Conservation (phyloP, 1,140 invertebrate genomes). For the Zaprionus camerounensis region DNA sequence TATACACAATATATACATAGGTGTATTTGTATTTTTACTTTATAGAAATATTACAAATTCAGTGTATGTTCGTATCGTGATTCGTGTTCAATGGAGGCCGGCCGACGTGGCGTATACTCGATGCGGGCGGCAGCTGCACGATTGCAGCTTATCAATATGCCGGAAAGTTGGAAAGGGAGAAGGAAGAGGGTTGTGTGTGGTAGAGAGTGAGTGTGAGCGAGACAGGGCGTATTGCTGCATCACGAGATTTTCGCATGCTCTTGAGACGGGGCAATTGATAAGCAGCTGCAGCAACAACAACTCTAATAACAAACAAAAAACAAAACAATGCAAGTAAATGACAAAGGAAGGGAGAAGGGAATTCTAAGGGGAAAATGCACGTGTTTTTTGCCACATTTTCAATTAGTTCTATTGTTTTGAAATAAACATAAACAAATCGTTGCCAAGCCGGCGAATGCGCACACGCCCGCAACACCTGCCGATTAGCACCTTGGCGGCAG, state of each 20-base stretch:
- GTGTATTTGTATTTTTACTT: neutral
- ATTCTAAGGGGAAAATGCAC: conserved; percentile 13
- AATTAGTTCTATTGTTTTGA: conserved; percentile 34
- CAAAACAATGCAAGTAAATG: neutral
- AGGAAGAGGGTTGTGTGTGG: too few species aligned
- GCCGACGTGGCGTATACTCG: conserved; percentile 47
- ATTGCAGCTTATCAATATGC: conserved; percentile 36
- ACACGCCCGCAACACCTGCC: conserved; percentile 21
- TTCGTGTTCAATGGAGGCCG: conserved; percentile 1
- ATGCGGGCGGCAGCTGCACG: conserved; percentile 28
- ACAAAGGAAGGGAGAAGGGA: neutral
- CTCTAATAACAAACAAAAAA: too few species aligned
- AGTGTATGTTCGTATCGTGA: neutral
- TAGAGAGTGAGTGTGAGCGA: too few species aligned
- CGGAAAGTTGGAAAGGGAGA: neutral
- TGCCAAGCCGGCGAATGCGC: conserved; percentile 1
- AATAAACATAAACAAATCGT: conserved; percentile 23
- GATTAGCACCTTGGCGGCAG: conserved; percentile 32
- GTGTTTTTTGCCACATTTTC: conserved; percentile 34
- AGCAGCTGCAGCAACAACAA: neutral
- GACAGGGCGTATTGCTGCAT: conserved; percentile 10
- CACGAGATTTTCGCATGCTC: conserved; percentile 43
- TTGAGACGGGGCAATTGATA: conserved; percentile 19
- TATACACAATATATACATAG: neutral
- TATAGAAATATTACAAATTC: conserved; percentile 3